phyloP scores from a whole-genome alignment of 1,140 invertebrate species.

The Aphaenogaster rudis region DNA sequence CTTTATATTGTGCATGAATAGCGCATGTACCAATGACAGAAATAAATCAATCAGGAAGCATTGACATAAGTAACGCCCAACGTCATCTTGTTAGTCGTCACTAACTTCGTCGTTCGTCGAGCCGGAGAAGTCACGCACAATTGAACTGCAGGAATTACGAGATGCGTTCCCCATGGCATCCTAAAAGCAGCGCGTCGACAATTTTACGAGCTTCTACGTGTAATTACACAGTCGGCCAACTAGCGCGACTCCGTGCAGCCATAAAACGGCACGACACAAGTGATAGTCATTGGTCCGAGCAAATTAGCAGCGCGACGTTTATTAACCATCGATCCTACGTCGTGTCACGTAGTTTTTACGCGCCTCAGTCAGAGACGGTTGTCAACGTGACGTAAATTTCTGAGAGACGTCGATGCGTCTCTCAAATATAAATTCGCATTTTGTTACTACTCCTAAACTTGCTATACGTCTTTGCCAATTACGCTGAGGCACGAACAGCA shows the following conservation, averaged over 20 bases:
- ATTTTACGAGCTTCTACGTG: constrained; percentile 47
- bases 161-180: constrained; percentile 1
- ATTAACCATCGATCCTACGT: constrained; percentile 58
- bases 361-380: neutral
- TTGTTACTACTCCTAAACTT: neutral
- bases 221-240: constrained; percentile 51
- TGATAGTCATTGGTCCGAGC: constrained; percentile 64
- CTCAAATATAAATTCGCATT: constrained; percentile 14
- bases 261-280: constrained; percentile 60
- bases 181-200: constrained; percentile 23
- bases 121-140: neutral
- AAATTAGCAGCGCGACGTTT: constrained; percentile 71
- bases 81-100: neutral
- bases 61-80: neutral
- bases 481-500: neutral
- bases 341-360: neutral
- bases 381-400: constrained; percentile 14
- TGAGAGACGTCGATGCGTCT: neutral
- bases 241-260: constrained; percentile 24
- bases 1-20: neutral
- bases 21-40: no score
- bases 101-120: neutral
- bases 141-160: neutral
- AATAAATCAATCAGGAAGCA: neutral
- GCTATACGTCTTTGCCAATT: neutral